Conservation (phyloP, 2,888 invertebrate genomes). For the Drosophila monieri region DNA sequence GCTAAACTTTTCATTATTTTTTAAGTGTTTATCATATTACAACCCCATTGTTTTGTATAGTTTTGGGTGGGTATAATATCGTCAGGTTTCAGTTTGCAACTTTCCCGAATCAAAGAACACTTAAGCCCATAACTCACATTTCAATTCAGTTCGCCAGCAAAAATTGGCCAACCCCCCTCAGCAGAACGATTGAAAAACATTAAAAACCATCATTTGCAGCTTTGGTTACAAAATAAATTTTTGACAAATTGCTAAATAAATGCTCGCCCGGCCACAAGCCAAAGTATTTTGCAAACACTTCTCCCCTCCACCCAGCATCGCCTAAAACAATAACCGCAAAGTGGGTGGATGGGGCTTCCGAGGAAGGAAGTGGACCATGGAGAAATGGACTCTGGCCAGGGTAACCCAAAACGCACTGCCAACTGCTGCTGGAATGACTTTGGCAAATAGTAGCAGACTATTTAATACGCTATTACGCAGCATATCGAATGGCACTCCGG, state of each 20-base stretch:
- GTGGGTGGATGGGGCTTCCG: slow-evolving; percentile 1
- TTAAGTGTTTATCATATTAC: not conserved
- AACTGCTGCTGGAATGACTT: slow-evolving; percentile 64
- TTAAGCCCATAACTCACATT: slow-evolving; percentile 56
- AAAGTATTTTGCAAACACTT: slow-evolving; percentile 49
- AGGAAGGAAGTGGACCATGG: slow-evolving; percentile 10
- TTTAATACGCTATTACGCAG: slow-evolving; percentile 81
- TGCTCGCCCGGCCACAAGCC: slow-evolving; percentile 42
- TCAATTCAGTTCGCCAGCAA: slow-evolving; percentile 51
- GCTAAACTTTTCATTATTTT: not conserved
- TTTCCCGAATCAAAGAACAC: slow-evolving; percentile 57
- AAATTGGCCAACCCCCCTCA: slow-evolving; percentile 6
- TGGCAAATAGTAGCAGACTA: slow-evolving; percentile 77
- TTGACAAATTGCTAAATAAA: slow-evolving; percentile 79
- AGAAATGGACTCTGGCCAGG: slow-evolving; percentile 48
- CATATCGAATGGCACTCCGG: slow-evolving; percentile 78
- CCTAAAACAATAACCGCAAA: slow-evolving; percentile 62
- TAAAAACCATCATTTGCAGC: slow-evolving; percentile 75
- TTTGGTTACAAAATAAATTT: slow-evolving; percentile 76
- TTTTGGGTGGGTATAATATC: not conserved
- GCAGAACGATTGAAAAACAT: slow-evolving; percentile 62
- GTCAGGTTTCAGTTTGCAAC: not conserved
- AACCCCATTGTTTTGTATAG: not conserved
- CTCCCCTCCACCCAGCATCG: not conserved
- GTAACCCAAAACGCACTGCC: slow-evolving; percentile 68